Base-by-base conservation (phyloP, 2,888 invertebrate genomes). In the Rotaria macrura region DNA sequence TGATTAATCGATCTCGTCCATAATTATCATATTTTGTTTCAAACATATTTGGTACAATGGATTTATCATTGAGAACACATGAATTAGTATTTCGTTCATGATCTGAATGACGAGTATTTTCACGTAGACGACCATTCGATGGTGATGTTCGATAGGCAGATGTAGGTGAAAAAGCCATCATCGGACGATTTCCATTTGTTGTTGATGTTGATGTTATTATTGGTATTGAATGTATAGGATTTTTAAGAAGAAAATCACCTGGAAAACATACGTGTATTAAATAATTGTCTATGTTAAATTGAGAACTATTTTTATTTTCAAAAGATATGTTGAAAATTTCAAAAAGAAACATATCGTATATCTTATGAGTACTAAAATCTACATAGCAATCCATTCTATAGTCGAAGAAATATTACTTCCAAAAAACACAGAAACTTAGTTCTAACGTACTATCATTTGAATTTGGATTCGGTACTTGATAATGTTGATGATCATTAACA, bases 241-340 rank as follows among this genome's bases (percentile, higher is more conserved):
- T 40, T 79, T 79, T 79, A 40, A 79, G 43, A 43, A 79, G 14
- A 43, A 79, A 79, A 79, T 79, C 79, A 43, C 43, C 79, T 79
- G 12, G n/a, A 79, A 65, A 14, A 49, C 17, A 49, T 17, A 49
- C 10, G 43, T 43, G 10, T 43, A 43, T 7, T 7, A 5, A 5
- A 43, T 43, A 43, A 10, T 43, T 43, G 5, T 7, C 10, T 7
- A 7, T 7, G 10, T 43, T 43, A 43, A n/a, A n/a, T n/a, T n/a
- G n/a, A n/a, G n/a, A n/a, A n/a, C n/a, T n/a, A n/a, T n/a, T n/a
- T n/a, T n/a, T n/a, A n/a, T n/a, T n/a, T n/a, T n/a, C n/a, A n/a
- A n/a, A n/a, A n/a, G n/a, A n/a, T n/a, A n/a, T n/a, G n/a, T n/a
- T n/a, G n/a, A n/a, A n/a, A n/a, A n/a, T n/a, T n/a, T n/a, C n/a